These are phyloP conservation scores for Meleagris gallopavo DNA, from an alignment of 2,113 vertebrate genomes.

Conservation along the genomic window DNA sequence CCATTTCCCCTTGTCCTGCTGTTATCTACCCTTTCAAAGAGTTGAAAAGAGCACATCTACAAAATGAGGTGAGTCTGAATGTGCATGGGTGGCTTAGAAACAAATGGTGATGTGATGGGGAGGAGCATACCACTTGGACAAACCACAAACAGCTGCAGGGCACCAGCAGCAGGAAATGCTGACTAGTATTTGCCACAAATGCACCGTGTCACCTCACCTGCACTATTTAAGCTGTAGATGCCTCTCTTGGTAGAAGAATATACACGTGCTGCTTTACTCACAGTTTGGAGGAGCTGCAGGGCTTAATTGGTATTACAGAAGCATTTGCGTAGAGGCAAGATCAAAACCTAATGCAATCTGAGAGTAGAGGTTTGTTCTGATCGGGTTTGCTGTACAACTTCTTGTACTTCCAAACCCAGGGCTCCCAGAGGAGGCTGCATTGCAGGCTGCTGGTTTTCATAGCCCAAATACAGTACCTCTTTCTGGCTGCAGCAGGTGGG, in stretches of 20 bases:
- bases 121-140: background rate
- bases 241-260: background rate
- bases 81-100: background rate
- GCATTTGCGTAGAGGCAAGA: background rate
- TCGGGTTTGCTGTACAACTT: background rate
- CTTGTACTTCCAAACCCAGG: background rate
- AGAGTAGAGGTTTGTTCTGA: background rate
- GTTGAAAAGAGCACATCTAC: background rate
- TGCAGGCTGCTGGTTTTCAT: background rate
- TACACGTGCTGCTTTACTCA: background rate
- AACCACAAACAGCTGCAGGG: background rate
- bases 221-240: background rate
- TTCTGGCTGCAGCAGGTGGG: background rate
- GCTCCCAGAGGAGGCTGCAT: background rate
- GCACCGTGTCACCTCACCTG: background rate
- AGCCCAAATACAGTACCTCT: background rate
- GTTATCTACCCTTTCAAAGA: too few species aligned
- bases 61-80: background rate
- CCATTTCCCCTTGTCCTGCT: too few species aligned
- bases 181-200: background rate
- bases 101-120: background rate
- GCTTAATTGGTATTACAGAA: background rate
- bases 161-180: fast-evolving
- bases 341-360: background rate
- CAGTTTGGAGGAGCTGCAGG: background rate